Evolutionary conservation across 2,797 vertebrate genomes (phyloP), one percentile per base, ranked within the genome.

Genomic region (Paedocypris micromegethes): DNA sequence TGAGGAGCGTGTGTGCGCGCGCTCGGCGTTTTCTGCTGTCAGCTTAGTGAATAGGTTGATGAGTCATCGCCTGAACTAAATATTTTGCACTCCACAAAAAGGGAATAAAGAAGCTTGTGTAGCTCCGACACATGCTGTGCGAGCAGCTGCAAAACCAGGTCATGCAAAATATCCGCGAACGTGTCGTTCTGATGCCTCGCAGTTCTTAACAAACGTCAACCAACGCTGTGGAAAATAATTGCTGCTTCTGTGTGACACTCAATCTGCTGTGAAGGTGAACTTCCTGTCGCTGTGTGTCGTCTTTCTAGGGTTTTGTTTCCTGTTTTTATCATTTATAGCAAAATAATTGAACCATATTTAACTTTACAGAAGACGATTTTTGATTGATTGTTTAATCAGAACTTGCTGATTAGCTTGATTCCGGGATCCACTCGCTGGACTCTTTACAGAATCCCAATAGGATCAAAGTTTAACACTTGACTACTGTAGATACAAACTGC

Each of bases 51-150:
- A 75, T 59, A 54, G 49, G 49, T 62, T 57, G 54, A 67, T 80
- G 70, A 78, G 51, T 80, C 72, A 78, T 64, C 58, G 56, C 47
- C 70, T 50, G 54, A 40, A 48, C 62, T 60, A 68, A 75, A 64
- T 68, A 68, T 58, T 46, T 57, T 42, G 46, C 57, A 44, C 64
- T 50, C 54, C 50, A 66, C 77, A 74, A 72, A 63, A 63, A 42
- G 6, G 23, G 23, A 23, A 23, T 38, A 39, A 64, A 52, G 43
- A 67, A 42, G 67, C 65, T 66, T 9, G 50, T 77, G 56, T 59
- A 52, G 45, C 58, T 70, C 43, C 44, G 73, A 54, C 67, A 46
- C 56, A 50, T 54, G 52, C 57, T 53, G 63, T 53, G 56, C 57
- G 64, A 75, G 61, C 65, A 63, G 48, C 50, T 66, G 66, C 48